These are phyloP conservation scores for Paratilapia polleni DNA, from an alignment of 2,113 vertebrate species.

Conservation along the genomic window DNA sequence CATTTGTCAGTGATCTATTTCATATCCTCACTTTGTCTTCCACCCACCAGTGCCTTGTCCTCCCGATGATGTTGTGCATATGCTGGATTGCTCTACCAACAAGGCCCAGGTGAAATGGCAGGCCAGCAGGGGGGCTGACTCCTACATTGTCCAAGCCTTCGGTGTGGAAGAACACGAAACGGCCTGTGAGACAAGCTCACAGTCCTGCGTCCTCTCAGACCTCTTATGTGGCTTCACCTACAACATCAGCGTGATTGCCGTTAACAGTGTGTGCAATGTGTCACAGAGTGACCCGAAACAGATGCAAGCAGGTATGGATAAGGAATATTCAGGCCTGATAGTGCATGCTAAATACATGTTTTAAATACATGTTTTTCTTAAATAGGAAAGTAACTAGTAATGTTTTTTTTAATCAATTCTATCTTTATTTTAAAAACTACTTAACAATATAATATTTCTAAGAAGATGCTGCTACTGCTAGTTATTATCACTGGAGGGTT, in stretches of 20 bases:
- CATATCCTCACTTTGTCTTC: not conserved
- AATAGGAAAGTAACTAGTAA: not conserved
- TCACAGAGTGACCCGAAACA: conserved; percentile 46
- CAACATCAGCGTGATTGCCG: conserved; percentile 74
- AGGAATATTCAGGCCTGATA: not conserved
- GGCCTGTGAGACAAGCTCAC: conserved; percentile 53
- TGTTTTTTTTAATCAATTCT: not conserved
- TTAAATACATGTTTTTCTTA: not conserved
- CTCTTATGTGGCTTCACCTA: conserved; percentile 77
- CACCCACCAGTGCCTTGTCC: conserved; percentile 75
- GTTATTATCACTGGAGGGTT: not conserved
- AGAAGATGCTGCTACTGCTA: not conserved
- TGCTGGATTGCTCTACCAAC: conserved; percentile 66
- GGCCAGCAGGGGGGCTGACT: conserved; percentile 52
- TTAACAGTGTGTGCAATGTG: conserved; percentile 68
- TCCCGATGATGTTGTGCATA: conserved; percentile 48
- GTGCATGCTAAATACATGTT: not conserved
- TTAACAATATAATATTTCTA: not conserved
- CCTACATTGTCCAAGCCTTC: conserved; percentile 72
- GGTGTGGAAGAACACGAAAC: conserved; percentile 47
- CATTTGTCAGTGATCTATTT: not conserved
- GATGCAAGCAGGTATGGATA: conserved; percentile 71
- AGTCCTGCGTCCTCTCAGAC: conserved; percentile 60
- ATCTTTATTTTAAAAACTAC: not conserved
- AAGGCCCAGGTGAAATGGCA: conserved; percentile 71